phyloP scores from a whole-genome alignment of 2,888 invertebrate genomes.

The Sturmia bella region DNA sequence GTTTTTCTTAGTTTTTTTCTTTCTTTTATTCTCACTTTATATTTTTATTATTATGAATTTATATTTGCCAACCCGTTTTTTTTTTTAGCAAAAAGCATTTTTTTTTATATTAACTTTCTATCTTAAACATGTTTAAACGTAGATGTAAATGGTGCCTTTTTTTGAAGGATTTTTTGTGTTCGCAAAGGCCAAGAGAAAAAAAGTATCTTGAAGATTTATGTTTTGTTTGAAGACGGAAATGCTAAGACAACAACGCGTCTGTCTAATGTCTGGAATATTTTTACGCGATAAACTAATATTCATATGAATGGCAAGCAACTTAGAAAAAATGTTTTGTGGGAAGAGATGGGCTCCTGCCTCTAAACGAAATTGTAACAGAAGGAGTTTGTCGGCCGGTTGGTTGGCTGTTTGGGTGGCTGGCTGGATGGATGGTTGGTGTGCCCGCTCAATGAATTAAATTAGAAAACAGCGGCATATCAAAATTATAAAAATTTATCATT shows the following conservation, averaged over 20 bases:
- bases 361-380: slow-evolving; percentile 40
- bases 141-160: slow-evolving; percentile 59
- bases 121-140: slow-evolving; percentile 68
- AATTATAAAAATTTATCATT: slow-evolving; percentile 69
- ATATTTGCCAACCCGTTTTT: slow-evolving; percentile 68
- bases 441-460: slow-evolving; percentile 66
- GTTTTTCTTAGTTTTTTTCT: slow-evolving; percentile 69
- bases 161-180: slow-evolving; percentile 8
- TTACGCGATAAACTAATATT: slow-evolving; percentile 72
- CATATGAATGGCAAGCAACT: slow-evolving; percentile 47
- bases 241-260: slow-evolving; percentile 73
- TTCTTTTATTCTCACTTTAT: slow-evolving; percentile 67
- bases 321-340: background rate
- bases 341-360: background rate
- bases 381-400: slow-evolving; percentile 37
- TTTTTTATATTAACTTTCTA: slow-evolving; percentile 45
- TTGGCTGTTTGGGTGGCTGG: slow-evolving; percentile 3
- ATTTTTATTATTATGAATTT: slow-evolving; percentile 69
- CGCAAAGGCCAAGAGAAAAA: slow-evolving; percentile 58
- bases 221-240: slow-evolving; percentile 76
- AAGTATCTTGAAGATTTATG: slow-evolving; percentile 78
- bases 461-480: slow-evolving; percentile 79
- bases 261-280: slow-evolving; percentile 70
- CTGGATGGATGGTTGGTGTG: slow-evolving; percentile 25
- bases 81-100: slow-evolving; percentile 36